Evolutionary conservation across 1,140 invertebrate species (phyloP), one percentile per base, ranked within the genome.

Genomic region (Conus betulinus): DNA sequence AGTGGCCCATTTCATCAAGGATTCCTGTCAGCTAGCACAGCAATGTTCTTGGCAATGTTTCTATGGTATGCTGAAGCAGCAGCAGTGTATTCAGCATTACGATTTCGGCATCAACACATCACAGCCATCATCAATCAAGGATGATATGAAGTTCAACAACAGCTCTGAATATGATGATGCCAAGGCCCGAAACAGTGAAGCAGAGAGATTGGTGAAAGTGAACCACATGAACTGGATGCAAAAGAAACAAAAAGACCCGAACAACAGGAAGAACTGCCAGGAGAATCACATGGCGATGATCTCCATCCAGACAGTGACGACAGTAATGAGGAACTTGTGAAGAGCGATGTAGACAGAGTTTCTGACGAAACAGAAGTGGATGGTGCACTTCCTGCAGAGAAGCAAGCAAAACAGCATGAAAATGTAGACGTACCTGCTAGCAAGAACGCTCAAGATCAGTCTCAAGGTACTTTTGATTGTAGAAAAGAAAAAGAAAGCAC

Each of bases 1-100:
- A 6, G 67, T 90, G 98, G 97, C 6, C 96, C 97, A 89, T 97
- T 39, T 27, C 20, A 27, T 84, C 11, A 20, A 84, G 25, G 15
- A 63, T 10, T 84, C 82, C 7, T 84, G 82, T 27, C 23, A 63
- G 11, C 17, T 67, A 8, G 10, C n/a, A 4, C 53, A 53, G 5
- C 7, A 84, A 39, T 84, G 82, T 63, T 84, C 82, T 17, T 60
- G 23, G n/a, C 53, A 27, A 20, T 84, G 82, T 39, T 63, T 63
- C 23, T 84, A 84, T 10, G 57, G 53, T 23, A 60, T 8, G 55
- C 57, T 15, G 7, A 84, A 27, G 17, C 82, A 84, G 17, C 82
- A 84, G 57, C 82, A 84, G 82, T 84, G 82, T 67, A 7, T 84
- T 10, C 55, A 25, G 55, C 57, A 84, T 27, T 84, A 84, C 23